Conservation (phyloP, 2,797 vertebrate species). For the Clangula hyemalis region DNA sequence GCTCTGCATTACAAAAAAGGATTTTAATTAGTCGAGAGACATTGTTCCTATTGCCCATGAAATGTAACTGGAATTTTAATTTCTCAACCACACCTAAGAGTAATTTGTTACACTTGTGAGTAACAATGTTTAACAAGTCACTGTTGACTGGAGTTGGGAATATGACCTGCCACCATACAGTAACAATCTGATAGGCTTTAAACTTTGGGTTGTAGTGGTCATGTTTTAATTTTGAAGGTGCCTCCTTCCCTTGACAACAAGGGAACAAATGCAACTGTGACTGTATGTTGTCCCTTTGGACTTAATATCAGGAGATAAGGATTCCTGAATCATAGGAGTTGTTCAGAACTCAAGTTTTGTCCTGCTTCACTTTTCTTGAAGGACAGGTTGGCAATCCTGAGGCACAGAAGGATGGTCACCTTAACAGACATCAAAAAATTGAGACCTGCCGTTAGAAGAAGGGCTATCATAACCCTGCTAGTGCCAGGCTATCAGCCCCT, state of each 20-base stretch:
- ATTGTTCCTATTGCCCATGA: background rate
- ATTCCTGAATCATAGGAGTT: background rate
- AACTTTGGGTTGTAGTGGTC: background rate
- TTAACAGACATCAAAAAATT: background rate
- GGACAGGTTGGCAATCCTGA: background rate
- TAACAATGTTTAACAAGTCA: conserved; percentile 19
- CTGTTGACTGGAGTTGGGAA: background rate
- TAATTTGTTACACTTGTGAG: conserved; percentile 51
- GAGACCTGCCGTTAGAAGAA: background rate
- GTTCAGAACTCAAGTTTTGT: background rate
- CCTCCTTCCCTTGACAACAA: background rate
- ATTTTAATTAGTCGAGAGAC: conserved; percentile 36
- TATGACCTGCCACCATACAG: background rate
- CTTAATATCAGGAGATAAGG: background rate
- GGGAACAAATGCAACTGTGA: background rate
- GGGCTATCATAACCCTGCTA: background rate
- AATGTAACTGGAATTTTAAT: conserved; percentile 60
- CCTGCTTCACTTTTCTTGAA: background rate
- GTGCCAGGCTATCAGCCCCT: background rate
- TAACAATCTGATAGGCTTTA: background rate
- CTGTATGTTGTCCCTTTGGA: background rate
- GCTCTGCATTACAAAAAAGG: background rate
- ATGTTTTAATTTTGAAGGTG: background rate
- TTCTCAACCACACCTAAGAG: conserved; percentile 29
- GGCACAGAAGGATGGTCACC: background rate